Evolutionary conservation across 1,140 invertebrate genomes (phyloP).

Genomic region (Trichonephila clavata): DNA sequence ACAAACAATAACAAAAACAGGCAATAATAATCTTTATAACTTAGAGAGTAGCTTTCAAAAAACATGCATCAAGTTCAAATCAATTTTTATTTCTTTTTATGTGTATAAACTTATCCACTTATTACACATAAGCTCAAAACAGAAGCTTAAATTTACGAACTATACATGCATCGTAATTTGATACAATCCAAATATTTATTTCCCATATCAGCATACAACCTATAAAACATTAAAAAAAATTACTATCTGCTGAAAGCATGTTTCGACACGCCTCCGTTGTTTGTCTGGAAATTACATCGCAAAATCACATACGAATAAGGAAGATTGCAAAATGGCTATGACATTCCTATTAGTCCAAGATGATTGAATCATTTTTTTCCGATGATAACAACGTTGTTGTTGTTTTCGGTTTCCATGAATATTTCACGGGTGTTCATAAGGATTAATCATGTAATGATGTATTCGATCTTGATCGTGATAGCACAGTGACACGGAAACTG

Average conservation of each 20-base stretch:
- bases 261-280: neutral
- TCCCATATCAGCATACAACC: no score
- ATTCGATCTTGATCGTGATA: conserved; percentile 33
- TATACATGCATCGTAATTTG: no score
- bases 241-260: neutral
- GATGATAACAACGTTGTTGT: conserved; percentile 19
- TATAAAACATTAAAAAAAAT: neutral
- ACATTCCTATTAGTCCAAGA: conserved; percentile 44
- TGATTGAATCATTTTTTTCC: conserved; percentile 46
- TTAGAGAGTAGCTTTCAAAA: no score
- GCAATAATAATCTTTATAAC: no score
- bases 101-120: no score
- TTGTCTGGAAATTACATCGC: neutral
- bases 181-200: no score
- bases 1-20: no score
- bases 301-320: neutral
- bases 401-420: conserved; percentile 46
- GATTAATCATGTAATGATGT: conserved; percentile 46
- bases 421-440: conserved; percentile 26
- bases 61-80: no score
- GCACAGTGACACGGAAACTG: neutral
- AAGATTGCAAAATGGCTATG: conserved; percentile 9
- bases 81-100: no score
- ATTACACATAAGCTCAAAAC: no score
- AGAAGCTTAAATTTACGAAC: no score